Evolutionary conservation across 2,888 invertebrate genomes (phyloP).

Genomic region (Dorcus hopei): DNA sequence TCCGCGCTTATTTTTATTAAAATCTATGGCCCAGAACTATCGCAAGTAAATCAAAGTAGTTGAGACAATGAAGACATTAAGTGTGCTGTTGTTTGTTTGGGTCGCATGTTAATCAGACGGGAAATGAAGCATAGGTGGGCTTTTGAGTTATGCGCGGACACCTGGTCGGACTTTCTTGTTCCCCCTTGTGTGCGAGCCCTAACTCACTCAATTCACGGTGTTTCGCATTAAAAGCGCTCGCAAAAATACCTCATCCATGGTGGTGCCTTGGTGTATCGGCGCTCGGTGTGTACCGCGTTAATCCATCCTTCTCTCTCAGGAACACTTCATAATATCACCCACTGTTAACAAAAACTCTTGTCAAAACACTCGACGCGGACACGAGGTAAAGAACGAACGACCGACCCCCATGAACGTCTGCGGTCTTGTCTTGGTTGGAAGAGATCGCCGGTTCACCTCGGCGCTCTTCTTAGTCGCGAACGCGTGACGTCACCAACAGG

Average conservation of each 20-base stretch:
- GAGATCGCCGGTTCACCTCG: conserved; percentile 15
- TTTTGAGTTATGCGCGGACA: conserved; percentile 12
- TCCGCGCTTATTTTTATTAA: neutral
- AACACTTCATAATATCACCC: conserved; percentile 7
- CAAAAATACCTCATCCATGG: conserved; percentile 15
- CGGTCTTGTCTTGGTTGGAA: conserved; percentile 12
- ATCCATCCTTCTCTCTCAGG: conserved; percentile 6
- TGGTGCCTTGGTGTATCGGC: neutral
- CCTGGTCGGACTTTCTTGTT: conserved; percentile 6
- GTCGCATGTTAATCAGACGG: conserved; percentile 15
- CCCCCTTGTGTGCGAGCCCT: too few species aligned
- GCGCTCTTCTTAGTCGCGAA: conserved; percentile 15
- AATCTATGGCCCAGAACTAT: conserved; percentile 16
- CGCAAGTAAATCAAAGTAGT: conserved; percentile 16
- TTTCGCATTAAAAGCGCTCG: neutral
- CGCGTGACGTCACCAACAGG: conserved; percentile 45
- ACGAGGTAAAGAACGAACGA: conserved; percentile 2
- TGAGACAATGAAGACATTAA: conserved; percentile 18
- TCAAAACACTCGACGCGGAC: conserved; percentile 3
- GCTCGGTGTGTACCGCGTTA: neutral
- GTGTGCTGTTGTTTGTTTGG: conserved; percentile 16
- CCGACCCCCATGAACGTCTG: conserved; percentile 5
- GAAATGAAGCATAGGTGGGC: conserved; percentile 15
- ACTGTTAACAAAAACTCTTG: conserved; percentile 9
- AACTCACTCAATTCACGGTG: too few species aligned